Percentiles rank a stretch among this genome's conserved stretches.
Conservation (phyloP, 1,140 invertebrate species). For the Drosophila auraria region DNA sequence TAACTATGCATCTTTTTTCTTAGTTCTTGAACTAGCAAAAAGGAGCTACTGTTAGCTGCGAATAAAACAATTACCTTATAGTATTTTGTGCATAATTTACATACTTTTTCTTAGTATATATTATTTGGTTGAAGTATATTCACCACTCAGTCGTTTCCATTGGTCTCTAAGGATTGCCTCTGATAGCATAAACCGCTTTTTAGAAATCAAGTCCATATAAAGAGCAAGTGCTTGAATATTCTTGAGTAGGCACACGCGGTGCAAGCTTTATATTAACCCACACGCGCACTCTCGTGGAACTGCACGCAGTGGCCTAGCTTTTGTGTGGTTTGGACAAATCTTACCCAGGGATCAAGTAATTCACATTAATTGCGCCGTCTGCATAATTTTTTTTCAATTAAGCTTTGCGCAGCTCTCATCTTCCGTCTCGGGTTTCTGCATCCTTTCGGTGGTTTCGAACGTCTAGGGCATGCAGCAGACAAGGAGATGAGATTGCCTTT, state of each 20-base stretch:
- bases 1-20: no score
- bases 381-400: conserved; percentile 75
- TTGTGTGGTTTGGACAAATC: conserved; percentile 46
- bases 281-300: conserved; percentile 19
- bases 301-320: conserved; percentile 20
- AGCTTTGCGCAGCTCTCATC: conserved; percentile 44
- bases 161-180: background rate
- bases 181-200: no score
- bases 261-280: conserved; percentile 25
- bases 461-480: conserved; percentile 40
- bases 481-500: conserved; percentile 68
- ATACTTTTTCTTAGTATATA: background rate
- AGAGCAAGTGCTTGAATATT: conserved; percentile 6
- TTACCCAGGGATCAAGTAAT: conserved; percentile 20
- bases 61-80: background rate
- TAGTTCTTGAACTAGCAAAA: no score
- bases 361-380: conserved; percentile 49
- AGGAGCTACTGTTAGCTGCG: no score
- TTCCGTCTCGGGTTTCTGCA: conserved; percentile 7
- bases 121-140: background rate
- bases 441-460: conserved; percentile 34
- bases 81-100: background rate
- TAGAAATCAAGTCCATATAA: background rate
- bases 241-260: conserved; percentile 10
- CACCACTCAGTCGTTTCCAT: background rate